These are phyloP conservation scores for Plectrocnemia conspersa DNA, from an alignment of 1,140 invertebrate species.

Conservation along the genomic window DNA sequence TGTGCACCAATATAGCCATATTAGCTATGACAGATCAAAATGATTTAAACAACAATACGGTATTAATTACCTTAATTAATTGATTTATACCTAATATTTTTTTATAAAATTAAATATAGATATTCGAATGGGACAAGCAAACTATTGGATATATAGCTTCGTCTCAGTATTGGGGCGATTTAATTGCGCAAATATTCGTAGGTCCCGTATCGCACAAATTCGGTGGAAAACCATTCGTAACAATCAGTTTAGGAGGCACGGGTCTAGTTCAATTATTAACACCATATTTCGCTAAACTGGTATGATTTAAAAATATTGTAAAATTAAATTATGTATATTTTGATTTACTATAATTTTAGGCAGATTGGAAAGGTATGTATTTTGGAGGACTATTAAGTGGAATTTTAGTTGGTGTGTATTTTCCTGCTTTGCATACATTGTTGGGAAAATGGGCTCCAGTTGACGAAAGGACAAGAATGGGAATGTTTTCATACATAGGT, in stretches of 20 bases:
- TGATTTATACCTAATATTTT: too few relatives aligned
- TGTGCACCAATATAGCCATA: slow-evolving; percentile 47
- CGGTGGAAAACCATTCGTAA: slow-evolving; percentile 58
- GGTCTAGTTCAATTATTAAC: slow-evolving; percentile 4
- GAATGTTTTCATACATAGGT: slow-evolving; percentile 10
- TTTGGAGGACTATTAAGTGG: neutral
- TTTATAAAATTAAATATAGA: slow-evolving; percentile 37
- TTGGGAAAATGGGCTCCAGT: slow-evolving; percentile 16
- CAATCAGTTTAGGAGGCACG: neutral
- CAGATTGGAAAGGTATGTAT: slow-evolving; percentile 15
- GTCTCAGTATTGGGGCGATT: slow-evolving; percentile 60
- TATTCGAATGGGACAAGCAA: slow-evolving; percentile 56
- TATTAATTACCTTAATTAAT: too few relatives aligned
- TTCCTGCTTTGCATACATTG: neutral
- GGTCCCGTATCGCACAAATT: slow-evolving; percentile 60
- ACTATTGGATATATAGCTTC: slow-evolving; percentile 53
- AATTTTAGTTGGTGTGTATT: slow-evolving; percentile 5
- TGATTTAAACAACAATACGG: slow-evolving; percentile 34
- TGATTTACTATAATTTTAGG: too few relatives aligned
- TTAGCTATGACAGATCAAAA: slow-evolving; percentile 47
- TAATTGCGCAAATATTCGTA: slow-evolving; percentile 61
- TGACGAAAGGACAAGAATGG: slow-evolving; percentile 13
- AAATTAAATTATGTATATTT: too few relatives aligned
- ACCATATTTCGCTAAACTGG: slow-evolving; percentile 3
- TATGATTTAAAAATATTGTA: too few relatives aligned